A percentile compares a stretch with the other conserved stretches of the same genome.
Evolutionary conservation across 2,113 vertebrate species (phyloP).

Genomic region (Cynopterus brachyotis): DNA sequence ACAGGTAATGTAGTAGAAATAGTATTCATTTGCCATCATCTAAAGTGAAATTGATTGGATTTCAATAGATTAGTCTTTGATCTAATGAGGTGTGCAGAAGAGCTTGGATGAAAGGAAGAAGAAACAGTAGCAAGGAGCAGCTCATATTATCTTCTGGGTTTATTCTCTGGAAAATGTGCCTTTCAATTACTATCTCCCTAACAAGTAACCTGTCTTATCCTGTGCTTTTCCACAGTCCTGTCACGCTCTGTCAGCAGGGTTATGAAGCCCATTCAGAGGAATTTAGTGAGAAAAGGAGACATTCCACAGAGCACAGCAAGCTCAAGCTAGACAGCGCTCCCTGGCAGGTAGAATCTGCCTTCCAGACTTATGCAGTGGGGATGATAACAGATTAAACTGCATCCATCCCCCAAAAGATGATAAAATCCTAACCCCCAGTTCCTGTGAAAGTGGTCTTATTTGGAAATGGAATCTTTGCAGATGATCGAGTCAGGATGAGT

Average conservation of each 20-base stretch:
- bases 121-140: neutral
- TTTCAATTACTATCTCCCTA: neutral
- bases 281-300: neutral
- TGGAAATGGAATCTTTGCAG: neutral
- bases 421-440: neutral
- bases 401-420: neutral
- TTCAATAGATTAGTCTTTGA: slow-evolving; percentile 42
- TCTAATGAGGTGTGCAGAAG: slow-evolving; percentile 40
- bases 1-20: slow-evolving; percentile 32
- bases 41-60: slow-evolving; percentile 46
- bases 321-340: accelerated
- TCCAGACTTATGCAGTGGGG: neutral
- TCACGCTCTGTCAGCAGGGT: too few species aligned
- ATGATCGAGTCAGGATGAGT: neutral
- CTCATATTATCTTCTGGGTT: neutral
- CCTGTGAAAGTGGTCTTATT: neutral
- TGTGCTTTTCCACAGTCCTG: neutral
- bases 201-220: neutral
- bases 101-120: neutral
- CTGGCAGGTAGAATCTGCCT: neutral
- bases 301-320: too few species aligned
- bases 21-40: slow-evolving; percentile 29
- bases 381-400: neutral
- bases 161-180: neutral
- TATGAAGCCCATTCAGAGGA: neutral